Conservation (phyloP, 2,797 vertebrate genomes). For the Rhodeus uyekii region DNA sequence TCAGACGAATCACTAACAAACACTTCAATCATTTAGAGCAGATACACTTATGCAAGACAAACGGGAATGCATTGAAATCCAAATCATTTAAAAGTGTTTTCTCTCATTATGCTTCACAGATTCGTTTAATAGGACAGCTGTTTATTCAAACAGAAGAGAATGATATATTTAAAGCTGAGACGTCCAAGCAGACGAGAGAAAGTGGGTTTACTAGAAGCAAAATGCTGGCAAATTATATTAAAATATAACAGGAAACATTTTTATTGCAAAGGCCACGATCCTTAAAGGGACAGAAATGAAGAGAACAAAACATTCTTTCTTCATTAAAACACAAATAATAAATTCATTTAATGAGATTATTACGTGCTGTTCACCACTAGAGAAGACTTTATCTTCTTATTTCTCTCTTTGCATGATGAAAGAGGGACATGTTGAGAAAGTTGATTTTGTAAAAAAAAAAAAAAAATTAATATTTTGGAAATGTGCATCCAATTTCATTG, state of each 20-base stretch:
- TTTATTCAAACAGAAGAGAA: slow-evolving; percentile 12
- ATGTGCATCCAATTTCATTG: no score
- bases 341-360: background rate
- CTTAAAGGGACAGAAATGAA: background rate
- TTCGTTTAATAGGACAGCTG: slow-evolving; percentile 29
- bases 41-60: background rate
- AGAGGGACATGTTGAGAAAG: background rate
- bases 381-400: background rate
- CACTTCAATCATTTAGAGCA: slow-evolving; percentile 35
- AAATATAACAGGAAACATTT: background rate
- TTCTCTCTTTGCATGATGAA: background rate
- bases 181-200: background rate
- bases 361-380: background rate
- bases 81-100: slow-evolving; percentile 20
- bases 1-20: no score
- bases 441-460: no score
- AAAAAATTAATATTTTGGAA: no score
- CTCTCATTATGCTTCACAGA: slow-evolving; percentile 5
- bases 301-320: no score
- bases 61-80: slow-evolving; percentile 2
- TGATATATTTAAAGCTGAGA: background rate
- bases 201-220: slow-evolving; percentile 8
- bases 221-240: background rate
- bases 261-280: background rate
- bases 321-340: background rate